phyloP scores from a whole-genome alignment of 64 coral and sea anemone genomes.

The Anthopleura sola region DNA sequence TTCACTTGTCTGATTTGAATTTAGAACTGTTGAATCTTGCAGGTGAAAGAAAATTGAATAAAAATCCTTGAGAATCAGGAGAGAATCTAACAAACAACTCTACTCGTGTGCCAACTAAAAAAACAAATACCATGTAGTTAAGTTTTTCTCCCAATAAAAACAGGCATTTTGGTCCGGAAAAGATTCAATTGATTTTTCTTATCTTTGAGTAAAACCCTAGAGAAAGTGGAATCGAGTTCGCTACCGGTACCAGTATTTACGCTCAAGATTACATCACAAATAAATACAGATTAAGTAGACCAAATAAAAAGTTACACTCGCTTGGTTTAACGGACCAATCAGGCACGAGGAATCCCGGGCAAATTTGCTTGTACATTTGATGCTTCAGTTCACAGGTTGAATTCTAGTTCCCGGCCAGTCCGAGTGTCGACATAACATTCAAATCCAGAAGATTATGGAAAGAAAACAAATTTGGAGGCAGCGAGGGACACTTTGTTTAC shows the following conservation, averaged over 20 bases:
- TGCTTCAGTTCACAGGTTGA: neutral
- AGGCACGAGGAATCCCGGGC: neutral
- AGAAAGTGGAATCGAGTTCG: neutral
- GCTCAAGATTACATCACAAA: neutral
- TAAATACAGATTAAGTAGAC: neutral
- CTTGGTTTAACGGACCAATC: slow-evolving; percentile 1
- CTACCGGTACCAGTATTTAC: neutral
- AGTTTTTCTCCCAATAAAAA: too few relatives aligned
- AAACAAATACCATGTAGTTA: too few relatives aligned
- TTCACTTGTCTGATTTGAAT: too few relatives aligned
- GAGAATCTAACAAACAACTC: too few relatives aligned
- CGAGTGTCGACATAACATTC: neutral
- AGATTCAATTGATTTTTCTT: too few relatives aligned
- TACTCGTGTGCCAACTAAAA: too few relatives aligned
- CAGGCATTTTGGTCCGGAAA: too few relatives aligned
- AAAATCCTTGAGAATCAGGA: too few relatives aligned
- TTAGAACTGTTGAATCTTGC: too few relatives aligned
- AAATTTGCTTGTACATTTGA: slow-evolving; percentile 15
- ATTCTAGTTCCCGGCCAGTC: neutral
- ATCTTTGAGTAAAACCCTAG: neutral
- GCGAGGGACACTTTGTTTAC: neutral
- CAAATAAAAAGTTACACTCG: slow-evolving; percentile 9
- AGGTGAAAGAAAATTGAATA: too few relatives aligned
- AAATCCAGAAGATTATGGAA: neutral
- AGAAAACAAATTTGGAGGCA: neutral